These are phyloP conservation scores for Gonatopus flavifemur DNA, from an alignment of 1,140 invertebrate species.

Conservation along the genomic window DNA sequence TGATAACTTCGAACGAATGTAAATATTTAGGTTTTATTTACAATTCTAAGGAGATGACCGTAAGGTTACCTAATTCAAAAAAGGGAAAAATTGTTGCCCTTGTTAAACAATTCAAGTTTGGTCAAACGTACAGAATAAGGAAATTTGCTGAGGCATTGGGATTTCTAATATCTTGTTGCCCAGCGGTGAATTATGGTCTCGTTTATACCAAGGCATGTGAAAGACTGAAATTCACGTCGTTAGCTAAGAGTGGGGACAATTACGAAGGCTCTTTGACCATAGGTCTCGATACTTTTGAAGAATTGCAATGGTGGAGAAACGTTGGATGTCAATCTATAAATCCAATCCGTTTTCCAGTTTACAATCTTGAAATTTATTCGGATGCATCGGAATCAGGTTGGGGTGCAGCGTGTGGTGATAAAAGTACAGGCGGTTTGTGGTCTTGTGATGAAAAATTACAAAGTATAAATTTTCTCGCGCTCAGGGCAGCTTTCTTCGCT, in stretches of 20 bases:
- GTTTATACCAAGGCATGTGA: not conserved
- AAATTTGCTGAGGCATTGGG: not conserved
- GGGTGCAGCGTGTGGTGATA: not conserved
- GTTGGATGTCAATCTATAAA: too few relatives aligned
- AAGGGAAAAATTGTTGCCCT: not conserved
- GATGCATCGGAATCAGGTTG: slow-evolving; percentile 1
- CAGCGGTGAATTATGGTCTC: not conserved
- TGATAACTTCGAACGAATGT: not conserved
- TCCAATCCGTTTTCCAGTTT: not conserved
- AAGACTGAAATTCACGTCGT: not conserved
- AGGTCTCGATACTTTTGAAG: not conserved
- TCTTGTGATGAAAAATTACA: not conserved
- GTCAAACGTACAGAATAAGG: not conserved
- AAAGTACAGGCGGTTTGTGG: not conserved
- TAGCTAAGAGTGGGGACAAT: not conserved
- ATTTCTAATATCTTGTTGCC: not conserved
- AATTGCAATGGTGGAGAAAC: not conserved
- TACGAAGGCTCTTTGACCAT: not conserved
- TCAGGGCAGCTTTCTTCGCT: not conserved
- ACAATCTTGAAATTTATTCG: not conserved
- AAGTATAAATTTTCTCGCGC: not conserved
- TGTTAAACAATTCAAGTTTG: not conserved
- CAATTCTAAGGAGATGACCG: not conserved
- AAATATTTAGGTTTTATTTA: slow-evolving; percentile 3
- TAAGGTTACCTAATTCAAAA: not conserved